Conservation (phyloP, 1,140 invertebrate genomes). For the Aporrectodea caliginosa region DNA sequence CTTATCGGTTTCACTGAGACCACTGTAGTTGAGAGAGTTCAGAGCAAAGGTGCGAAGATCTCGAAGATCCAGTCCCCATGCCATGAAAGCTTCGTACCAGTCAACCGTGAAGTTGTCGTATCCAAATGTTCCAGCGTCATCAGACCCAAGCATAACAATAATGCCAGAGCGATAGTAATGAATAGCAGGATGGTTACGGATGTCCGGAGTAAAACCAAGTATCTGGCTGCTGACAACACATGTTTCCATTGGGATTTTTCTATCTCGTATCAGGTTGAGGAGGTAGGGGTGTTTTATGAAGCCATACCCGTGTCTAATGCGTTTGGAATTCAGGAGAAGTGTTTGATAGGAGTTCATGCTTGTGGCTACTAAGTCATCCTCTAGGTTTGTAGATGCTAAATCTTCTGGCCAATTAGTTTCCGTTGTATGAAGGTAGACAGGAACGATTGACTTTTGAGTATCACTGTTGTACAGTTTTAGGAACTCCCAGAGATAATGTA, state of each 20-base stretch:
- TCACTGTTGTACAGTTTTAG: constrained; percentile 11
- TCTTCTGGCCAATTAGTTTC: constrained; percentile 44
- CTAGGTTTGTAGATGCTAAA: constrained; percentile 33
- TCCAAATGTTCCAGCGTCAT: constrained; percentile 41
- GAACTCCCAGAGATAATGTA: constrained; percentile 37
- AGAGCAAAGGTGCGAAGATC: constrained; percentile 38
- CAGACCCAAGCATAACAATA: constrained; percentile 40
- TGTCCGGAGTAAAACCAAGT: constrained; percentile 39
- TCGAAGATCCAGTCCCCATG: constrained; percentile 39
- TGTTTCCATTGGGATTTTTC: constrained; percentile 38
- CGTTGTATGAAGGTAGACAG: constrained; percentile 38
- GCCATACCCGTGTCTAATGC: constrained; percentile 40
- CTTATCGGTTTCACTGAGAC: constrained; percentile 35
- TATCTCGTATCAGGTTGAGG: constrained; percentile 35
- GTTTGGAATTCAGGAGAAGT: constrained; percentile 35
- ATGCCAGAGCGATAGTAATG: constrained; percentile 38
- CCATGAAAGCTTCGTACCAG: constrained; percentile 42
- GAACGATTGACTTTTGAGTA: constrained; percentile 28
- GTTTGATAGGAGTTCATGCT: constrained; percentile 39
- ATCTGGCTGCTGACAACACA: constrained; percentile 40
- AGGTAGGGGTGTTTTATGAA: constrained; percentile 40
- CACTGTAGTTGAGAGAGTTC: constrained; percentile 40
- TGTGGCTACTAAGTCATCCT: constrained; percentile 36
- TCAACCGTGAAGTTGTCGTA: constrained; percentile 42
- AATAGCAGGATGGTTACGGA: constrained; percentile 40